phyloP scores from a whole-genome alignment of 2,888 invertebrate species.

The Xanthia icteritia region DNA sequence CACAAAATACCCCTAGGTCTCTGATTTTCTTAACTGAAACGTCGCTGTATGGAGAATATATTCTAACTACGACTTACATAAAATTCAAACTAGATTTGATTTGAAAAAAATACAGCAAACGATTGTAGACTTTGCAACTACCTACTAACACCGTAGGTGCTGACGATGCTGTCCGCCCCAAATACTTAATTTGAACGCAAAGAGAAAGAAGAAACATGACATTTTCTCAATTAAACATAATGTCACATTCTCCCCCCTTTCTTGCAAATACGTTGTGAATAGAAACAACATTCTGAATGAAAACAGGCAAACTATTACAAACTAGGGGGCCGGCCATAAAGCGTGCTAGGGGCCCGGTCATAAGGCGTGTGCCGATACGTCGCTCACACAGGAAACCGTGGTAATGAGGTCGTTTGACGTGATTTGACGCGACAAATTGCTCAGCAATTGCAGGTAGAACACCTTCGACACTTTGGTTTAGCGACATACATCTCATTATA shows the following conservation, averaged over 20 bases:
- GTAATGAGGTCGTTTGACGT: slow-evolving; percentile 82
- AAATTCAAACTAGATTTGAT: background rate
- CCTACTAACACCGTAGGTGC: background rate
- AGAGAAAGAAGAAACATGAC: background rate
- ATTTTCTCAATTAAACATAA: no score
- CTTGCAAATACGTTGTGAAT: slow-evolving; percentile 6
- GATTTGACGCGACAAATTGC: slow-evolving; percentile 82
- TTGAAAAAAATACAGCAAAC: background rate
- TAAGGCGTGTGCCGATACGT: slow-evolving; percentile 32
- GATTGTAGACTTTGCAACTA: background rate
- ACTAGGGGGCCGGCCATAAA: slow-evolving; percentile 30
- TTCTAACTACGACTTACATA: background rate
- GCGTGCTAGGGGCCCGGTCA: slow-evolving; percentile 26
- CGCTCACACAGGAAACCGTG: slow-evolving; percentile 47
- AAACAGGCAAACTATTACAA: slow-evolving; percentile 42
- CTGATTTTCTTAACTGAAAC: background rate
- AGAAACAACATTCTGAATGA: slow-evolving; percentile 32
- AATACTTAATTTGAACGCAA: background rate
- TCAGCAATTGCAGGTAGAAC: slow-evolving; percentile 66
- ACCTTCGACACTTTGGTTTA: slow-evolving; percentile 52
- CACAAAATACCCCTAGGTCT: background rate
- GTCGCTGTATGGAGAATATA: background rate
- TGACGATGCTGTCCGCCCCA: background rate
- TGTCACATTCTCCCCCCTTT: background rate
- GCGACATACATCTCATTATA: slow-evolving; percentile 52